Base-by-base conservation (phyloP, 2,797 vertebrate genomes). In the Botia kubotai region DNA sequence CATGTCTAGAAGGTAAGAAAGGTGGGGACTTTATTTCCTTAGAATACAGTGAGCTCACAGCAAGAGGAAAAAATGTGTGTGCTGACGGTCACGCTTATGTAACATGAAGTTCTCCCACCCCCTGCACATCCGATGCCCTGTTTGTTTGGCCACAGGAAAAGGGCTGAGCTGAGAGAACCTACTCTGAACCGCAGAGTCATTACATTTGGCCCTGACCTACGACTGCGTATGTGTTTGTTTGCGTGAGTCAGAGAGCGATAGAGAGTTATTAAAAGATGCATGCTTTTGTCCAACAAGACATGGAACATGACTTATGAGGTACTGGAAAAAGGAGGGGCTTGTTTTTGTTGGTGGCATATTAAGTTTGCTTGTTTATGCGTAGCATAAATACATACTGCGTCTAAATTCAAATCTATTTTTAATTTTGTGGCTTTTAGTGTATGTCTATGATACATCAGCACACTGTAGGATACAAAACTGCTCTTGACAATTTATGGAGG, bases 81-180 rank as follows among this genome's bases (percentile, higher is more conserved):
- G 26, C 11, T 63, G 82, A 88, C 72, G 88, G 85, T 86, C 83
- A 88, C 48, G 82, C 89, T 93, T 93, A 91, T 21, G 82, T 89
- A 93, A 93, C 79, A 36, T 80, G 29, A 33, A 33, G 33, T 70
- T 75, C 72, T 63, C 39, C 55, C 82, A 78, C 77, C 82, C 65
- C 79, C 66, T 71, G 60, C 58, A 85, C 77, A 85, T 89, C 87
- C 67, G 71, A 75, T 85, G 87, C 88, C 86, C 79, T 92, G 91
- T 93, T 93, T 93, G 91, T 93, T 91, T 91, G 89, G 89, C 86
- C 66, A 89, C 91, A 93, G 92, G 92, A 95, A 94, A 92, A 89
- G 91, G 90, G 87, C 86, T 90, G 90, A 88, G 89, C 89, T 89
- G 89, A 84, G 90, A 90, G 90, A 88, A 92, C 89, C 91, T 90